A percentile compares a stretch with the other conserved stretches of the same genome.
Conservation (phyloP, 2,888 invertebrate genomes). For the Oithona nana region DNA sequence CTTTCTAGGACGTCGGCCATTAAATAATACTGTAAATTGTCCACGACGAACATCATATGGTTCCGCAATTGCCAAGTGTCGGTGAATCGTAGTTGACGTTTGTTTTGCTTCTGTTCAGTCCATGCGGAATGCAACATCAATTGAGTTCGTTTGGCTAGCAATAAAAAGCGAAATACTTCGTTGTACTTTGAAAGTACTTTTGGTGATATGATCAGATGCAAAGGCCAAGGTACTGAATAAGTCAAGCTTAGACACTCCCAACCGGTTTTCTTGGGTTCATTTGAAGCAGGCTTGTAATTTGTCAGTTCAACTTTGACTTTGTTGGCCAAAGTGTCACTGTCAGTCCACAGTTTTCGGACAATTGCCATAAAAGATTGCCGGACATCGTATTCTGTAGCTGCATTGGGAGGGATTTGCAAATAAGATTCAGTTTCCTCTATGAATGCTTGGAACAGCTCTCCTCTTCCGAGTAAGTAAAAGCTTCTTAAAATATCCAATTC, state of each 20-base stretch:
- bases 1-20: constrained; percentile 15
- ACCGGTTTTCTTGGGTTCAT: not conserved
- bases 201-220: constrained; percentile 7
- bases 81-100: not conserved
- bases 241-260: constrained; percentile 1
- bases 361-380: constrained; percentile 1
- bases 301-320: constrained; percentile 4
- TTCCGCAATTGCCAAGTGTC: not conserved
- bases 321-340: not conserved
- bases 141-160: constrained; percentile 6
- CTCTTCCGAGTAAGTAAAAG: constrained; percentile 13
- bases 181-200: not conserved
- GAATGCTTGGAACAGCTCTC: constrained; percentile 14
- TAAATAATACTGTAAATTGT: constrained; percentile 10
- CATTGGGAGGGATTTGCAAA: constrained; percentile 1
- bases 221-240: constrained; percentile 12
- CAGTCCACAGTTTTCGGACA: not conserved
- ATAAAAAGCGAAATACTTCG: constrained; percentile 1
- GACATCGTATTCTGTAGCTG: constrained; percentile 8
- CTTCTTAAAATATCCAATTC: constrained; percentile 6
- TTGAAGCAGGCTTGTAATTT: not conserved
- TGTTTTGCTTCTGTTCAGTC: not conserved
- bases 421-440: constrained; percentile 1
- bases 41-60: constrained; percentile 15
- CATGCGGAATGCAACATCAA: not conserved